A percentile compares a stretch with the other conserved stretches of the same genome.
Conservation (phyloP, 2,113 vertebrate species). For the Actinemys pallida region DNA sequence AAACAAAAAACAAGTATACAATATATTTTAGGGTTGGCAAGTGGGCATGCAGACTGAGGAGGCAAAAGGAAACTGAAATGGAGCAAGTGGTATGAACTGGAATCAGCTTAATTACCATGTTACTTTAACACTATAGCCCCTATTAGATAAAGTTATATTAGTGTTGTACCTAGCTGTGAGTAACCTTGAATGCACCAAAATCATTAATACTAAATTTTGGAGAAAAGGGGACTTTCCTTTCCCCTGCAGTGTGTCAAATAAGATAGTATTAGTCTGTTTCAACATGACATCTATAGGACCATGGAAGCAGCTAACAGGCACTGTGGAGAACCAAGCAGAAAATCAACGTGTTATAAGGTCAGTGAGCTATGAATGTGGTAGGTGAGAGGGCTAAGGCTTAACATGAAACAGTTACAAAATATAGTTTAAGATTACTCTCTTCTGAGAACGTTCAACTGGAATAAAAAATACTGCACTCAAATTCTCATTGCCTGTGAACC, state of each 20-base stretch:
- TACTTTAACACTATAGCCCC: not conserved
- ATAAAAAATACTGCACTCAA: not conserved
- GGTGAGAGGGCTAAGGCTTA: not conserved
- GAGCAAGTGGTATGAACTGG: not conserved
- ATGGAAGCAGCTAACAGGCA: conserved; percentile 22
- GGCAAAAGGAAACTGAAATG: not conserved
- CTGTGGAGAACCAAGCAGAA: conserved; percentile 12
- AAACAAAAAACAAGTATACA: not conserved
- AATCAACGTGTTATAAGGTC: conserved; percentile 3
- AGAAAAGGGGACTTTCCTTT: not conserved
- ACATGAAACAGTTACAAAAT: not conserved
- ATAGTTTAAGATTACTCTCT: not conserved
- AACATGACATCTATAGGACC: not conserved
- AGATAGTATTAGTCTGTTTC: conserved; percentile 9
- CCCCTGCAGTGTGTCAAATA: not conserved
- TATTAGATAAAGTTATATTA: not conserved
- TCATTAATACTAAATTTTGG: not conserved
- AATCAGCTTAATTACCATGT: not conserved
- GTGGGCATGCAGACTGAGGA: not conserved
- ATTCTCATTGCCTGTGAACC: not conserved
- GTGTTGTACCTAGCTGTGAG: not conserved
- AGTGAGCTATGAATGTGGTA: not conserved
- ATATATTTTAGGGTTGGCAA: not conserved
- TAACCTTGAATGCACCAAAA: not conserved
- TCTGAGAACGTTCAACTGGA: not conserved